A percentile compares a stretch with the other conserved stretches of the same genome.
Evolutionary conservation across 2,888 invertebrate genomes (phyloP).

Genomic region (Hyppa rectilinea): DNA sequence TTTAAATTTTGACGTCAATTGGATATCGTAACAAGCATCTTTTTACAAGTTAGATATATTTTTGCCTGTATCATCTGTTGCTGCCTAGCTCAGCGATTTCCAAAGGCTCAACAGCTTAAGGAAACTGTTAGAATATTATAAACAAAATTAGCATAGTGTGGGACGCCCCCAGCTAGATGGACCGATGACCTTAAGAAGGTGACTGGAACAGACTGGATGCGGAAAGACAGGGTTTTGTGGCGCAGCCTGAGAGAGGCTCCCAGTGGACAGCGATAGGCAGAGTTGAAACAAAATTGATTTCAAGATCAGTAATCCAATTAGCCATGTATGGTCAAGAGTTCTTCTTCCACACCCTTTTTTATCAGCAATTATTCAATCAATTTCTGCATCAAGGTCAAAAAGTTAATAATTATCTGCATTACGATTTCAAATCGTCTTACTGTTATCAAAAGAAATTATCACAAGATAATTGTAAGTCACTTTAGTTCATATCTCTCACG

Average conservation of each 20-base stretch:
- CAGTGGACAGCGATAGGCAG: no score
- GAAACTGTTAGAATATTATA: no score
- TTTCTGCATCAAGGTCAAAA: constrained; percentile 39
- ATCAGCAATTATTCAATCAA: not conserved
- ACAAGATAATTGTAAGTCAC: constrained; percentile 41
- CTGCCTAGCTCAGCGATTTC: not conserved
- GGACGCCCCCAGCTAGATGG: no score
- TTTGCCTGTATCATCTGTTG: not conserved
- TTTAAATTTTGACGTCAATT: constrained; percentile 19
- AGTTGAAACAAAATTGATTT: not conserved
- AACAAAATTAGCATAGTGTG: no score
- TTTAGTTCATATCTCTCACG: constrained; percentile 56
- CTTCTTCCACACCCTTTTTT: not conserved
- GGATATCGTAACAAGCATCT: constrained; percentile 2
- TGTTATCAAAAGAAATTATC: constrained; percentile 61
- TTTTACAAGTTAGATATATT: not conserved
- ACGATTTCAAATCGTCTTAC: constrained; percentile 28
- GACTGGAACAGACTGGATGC: not conserved
- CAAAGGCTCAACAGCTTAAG: not conserved
- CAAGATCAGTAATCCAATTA: not conserved
- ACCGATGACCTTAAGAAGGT: no score
- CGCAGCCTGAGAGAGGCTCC: no score
- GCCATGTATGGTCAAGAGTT: not conserved
- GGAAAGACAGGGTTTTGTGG: no score
- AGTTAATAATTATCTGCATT: constrained; percentile 31